Base-by-base conservation (phyloP, 1,140 invertebrate species). In the Leptopilina boulardi region DNA sequence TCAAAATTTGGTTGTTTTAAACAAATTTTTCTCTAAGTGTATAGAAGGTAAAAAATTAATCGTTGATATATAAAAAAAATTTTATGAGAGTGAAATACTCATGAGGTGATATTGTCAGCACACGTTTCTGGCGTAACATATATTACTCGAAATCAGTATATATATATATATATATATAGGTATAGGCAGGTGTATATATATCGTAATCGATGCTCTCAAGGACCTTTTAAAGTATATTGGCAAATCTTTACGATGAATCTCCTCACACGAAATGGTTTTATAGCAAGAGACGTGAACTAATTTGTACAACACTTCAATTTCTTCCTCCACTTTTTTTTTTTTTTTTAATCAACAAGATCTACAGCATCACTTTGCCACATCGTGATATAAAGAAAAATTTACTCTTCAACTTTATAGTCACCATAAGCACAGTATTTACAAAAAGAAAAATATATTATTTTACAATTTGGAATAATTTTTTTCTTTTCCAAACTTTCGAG, bases 221-320 rank as follows among this genome's bases (percentile, higher is more conserved):
- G 56, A 66, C 23, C 56, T 66, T 66, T 66, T 10, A 66, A 30
- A 21, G 11, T 66, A n/a, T n/a, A 66, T 66, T 66, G 56, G 56
- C 56, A 66, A 66, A 66, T 66, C 56, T 23, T 47, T 9, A 30
- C 23, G 56, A 66, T 66, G 56, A 66, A 66, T 66, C 56, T 66
- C 9, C 11, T 66, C 21, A 66, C 56, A 66, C 23, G 56, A 66
- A 66, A 21, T 21, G 11, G 54, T 30, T n/a, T 30, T 30, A 66
- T 9, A 21, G 21, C 1, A 6, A 34, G 30, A 34, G 23, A 66
- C 56, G 15, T 66, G 21, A 66, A 26, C 23, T 66, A 30, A 66
- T 30, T 66, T 66, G 13, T 66, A 66, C 23, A 66, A 66, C 23
- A 66, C 56, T 66, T 66, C 23, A 26, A 26, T 30, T 66, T 54